phyloP scores from a whole-genome alignment of 2,797 vertebrate genomes.

The Zenarchopterus dispar region DNA sequence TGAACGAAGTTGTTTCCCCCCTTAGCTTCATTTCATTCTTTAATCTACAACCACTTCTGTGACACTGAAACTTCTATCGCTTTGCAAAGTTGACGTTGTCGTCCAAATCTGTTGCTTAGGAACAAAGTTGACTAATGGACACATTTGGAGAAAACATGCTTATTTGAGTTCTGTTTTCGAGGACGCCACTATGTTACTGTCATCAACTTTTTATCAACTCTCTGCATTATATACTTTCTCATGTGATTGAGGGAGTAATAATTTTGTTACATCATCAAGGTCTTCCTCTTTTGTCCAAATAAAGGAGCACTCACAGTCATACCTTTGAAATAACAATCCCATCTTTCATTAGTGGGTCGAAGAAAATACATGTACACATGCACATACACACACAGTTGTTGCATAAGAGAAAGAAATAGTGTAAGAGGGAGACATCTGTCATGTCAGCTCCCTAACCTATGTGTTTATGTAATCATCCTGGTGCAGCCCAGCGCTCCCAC shows the following conservation, averaged over 20 bases:
- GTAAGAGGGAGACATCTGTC: conserved; percentile 75
- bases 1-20: too few species aligned
- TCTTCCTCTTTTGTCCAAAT: conserved; percentile 2
- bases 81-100: too few species aligned
- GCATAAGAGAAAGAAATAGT: conserved; percentile 77
- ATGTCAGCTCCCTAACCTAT: conserved; percentile 55
- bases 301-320: conserved; percentile 9
- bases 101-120: too few species aligned
- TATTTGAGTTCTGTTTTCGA: conserved; percentile 14
- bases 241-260: conserved; percentile 33
- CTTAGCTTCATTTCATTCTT: too few species aligned
- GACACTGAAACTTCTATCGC: too few species aligned
- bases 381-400: conserved; percentile 37
- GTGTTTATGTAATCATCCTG: conserved; percentile 76
- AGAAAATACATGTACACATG: conserved; percentile 8
- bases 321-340: conserved; percentile 26
- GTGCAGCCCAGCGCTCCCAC: conserved; percentile 28
- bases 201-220: conserved; percentile 40
- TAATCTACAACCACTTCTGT: too few species aligned
- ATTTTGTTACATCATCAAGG: conserved; percentile 39
- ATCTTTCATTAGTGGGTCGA: conserved; percentile 28
- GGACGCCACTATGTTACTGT: conserved; percentile 13
- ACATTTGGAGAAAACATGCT: too few species aligned
- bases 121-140: too few species aligned
- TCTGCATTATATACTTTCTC: conserved; percentile 47